Evolutionary conservation across 2,797 vertebrate species (phyloP), one percentile per base, ranked within the genome.

Genomic region (Macroramphosus scolopax): DNA sequence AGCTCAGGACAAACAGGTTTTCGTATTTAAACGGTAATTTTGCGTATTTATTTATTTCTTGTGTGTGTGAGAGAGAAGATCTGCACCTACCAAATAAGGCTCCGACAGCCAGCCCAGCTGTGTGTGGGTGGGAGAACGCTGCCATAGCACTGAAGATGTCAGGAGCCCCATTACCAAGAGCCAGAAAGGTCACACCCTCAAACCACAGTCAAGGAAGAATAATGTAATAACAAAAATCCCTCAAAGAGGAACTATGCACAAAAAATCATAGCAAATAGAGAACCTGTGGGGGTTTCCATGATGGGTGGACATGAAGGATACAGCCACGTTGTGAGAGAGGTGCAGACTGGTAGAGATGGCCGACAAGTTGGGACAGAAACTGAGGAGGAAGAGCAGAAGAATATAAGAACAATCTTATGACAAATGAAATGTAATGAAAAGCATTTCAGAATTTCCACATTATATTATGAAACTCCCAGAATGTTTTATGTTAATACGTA

Each of bases 181-280:
- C 97, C 77, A 99, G 81, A 75, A 99, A 95, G 1, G 97, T 99
- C 78, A 98, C 97, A 7, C 97, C 97, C 95, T 99, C 80, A 53
- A 28, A 10, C 10, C 5, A 0, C 3, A 0, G 87, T 96, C 70
- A 96, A 89, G 88, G 91, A 89, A 87, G 90, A 18, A 14, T 8
- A 47, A 1, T 20, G 2, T 20, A 16, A 6, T 15, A 15, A 13
- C 12, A 3, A 30, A 11, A 10, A 40, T 22, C 5, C 29, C 0
- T 1, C 8, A 47, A 33, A 44, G 18, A 44, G 16, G 13, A 53
- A 52, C 24, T 29, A 10, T 28, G 3, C 16, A 42, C 39, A 15
- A 20, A 40, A n/a, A n/a, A n/a, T n/a, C n/a, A n/a, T n/a, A n/a
- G n/a, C n/a, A n/a, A n/a, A n/a, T n/a, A n/a, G n/a, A n/a, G n/a